Percentiles rank a stretch among this genome's conserved stretches.
These are phyloP conservation scores for Cherax quadricarinatus DNA, from an alignment of 1,140 invertebrate species.

Conservation along the genomic window DNA sequence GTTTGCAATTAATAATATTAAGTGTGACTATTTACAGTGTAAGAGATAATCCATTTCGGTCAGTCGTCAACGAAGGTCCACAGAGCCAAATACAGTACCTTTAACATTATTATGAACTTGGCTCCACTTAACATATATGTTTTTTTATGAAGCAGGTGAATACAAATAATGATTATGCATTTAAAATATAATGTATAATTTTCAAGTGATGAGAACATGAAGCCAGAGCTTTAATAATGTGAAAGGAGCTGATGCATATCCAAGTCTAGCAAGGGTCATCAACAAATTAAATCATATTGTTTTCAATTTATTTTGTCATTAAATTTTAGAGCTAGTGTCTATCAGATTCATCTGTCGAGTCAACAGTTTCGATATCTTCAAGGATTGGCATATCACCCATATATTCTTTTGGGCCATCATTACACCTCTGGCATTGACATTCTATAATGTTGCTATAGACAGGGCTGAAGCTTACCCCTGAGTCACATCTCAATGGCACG, in stretches of 20 bases:
- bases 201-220: background rate
- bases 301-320: background rate
- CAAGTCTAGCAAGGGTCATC: background rate
- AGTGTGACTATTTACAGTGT: slow-evolving; percentile 32
- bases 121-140: background rate
- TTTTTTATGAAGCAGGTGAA: background rate
- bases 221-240: background rate
- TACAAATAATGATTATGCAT: background rate
- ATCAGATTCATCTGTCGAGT: slow-evolving; percentile 21
- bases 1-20: background rate
- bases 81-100: background rate
- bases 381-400: slow-evolving; percentile 34
- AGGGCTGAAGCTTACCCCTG: slow-evolving; percentile 68
- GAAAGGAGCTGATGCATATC: background rate
- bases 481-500: slow-evolving; percentile 66
- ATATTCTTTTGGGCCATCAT: slow-evolving; percentile 19
- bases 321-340: background rate
- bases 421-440: slow-evolving; percentile 63
- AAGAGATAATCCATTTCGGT: background rate
- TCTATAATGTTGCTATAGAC: slow-evolving; percentile 68
- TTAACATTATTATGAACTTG: slow-evolving; percentile 5
- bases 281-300: background rate
- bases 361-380: slow-evolving; percentile 42
- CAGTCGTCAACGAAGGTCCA: background rate
- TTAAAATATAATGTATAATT: background rate